Conservation (phyloP, 1,140 invertebrate genomes). For the Drosophila navojoa region DNA sequence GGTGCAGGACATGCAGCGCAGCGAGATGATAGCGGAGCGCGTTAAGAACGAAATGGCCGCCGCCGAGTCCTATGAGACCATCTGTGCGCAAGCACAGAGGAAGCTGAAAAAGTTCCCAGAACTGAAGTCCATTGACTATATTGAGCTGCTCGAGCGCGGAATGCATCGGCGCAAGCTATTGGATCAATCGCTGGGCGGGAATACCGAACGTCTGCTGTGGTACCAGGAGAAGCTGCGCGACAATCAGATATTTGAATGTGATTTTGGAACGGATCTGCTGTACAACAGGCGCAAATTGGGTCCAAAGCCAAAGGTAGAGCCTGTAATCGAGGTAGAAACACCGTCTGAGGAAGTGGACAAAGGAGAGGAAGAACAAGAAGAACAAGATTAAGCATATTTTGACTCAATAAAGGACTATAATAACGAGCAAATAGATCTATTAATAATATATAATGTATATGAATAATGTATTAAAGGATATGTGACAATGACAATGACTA, state of each 20-base stretch:
- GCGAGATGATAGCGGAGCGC: conserved; percentile 67
- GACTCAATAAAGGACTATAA: neutral
- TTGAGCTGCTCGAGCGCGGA: conserved; percentile 71
- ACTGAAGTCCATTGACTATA: conserved; percentile 65
- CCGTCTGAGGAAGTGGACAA: neutral
- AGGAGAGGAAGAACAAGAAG: neutral
- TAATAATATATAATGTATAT: no score
- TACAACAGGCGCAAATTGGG: conserved; percentile 11
- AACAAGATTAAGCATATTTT: neutral
- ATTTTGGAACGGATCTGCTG: conserved; percentile 64
- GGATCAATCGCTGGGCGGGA: conserved; percentile 76
- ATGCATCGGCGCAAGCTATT: conserved; percentile 64
- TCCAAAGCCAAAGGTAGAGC: neutral
- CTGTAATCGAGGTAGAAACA: neutral
- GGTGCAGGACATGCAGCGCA: conserved; percentile 62
- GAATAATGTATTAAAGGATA: no score
- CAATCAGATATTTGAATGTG: conserved; percentile 58
- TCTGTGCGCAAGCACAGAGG: conserved; percentile 45
- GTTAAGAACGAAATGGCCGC: conserved; percentile 51
- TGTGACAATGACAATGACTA: no score
- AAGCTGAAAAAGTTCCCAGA: conserved; percentile 51
- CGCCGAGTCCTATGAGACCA: conserved; percentile 52
- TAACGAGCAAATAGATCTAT: neutral
- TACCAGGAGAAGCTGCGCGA: conserved; percentile 54
- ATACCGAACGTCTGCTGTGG: conserved; percentile 74